Percentiles rank a stretch among this genome's conserved stretches.
phyloP scores from a whole-genome alignment of 2,797 vertebrate species.

The Labroides dimidiatus region DNA sequence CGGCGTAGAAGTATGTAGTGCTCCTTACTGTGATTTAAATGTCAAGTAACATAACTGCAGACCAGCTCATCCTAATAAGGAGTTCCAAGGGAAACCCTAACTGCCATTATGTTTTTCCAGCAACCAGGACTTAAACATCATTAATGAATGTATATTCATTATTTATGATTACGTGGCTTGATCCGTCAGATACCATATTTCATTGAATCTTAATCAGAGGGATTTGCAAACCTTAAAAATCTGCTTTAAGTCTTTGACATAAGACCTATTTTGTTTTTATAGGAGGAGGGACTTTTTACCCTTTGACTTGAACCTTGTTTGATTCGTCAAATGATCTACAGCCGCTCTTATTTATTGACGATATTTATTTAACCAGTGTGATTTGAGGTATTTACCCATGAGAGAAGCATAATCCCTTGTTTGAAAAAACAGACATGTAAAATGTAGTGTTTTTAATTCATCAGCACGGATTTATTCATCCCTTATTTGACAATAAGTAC shows the following conservation, averaged over 20 bases:
- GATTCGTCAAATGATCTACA: background rate
- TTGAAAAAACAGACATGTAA: background rate
- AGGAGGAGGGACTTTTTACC: background rate
- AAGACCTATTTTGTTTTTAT: background rate
- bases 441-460: background rate
- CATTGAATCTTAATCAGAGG: background rate
- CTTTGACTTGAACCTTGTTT: background rate
- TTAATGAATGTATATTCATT: too few relatives aligned
- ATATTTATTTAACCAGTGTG: background rate
- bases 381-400: background rate
- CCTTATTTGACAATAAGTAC: conserved; percentile 9
- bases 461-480: conserved; percentile 19
- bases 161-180: too few relatives aligned
- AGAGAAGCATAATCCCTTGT: background rate
- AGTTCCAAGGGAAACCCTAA: too few relatives aligned
- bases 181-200: too few relatives aligned
- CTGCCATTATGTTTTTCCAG: too few relatives aligned
- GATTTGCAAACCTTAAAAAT: too few relatives aligned
- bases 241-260: background rate
- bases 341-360: background rate
- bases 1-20: too few relatives aligned
- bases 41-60: too few relatives aligned
- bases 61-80: too few relatives aligned
- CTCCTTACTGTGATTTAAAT: too few relatives aligned
- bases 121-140: too few relatives aligned